Conservation (phyloP, 2,888 invertebrate species). For the Drosophila helvetica region DNA sequence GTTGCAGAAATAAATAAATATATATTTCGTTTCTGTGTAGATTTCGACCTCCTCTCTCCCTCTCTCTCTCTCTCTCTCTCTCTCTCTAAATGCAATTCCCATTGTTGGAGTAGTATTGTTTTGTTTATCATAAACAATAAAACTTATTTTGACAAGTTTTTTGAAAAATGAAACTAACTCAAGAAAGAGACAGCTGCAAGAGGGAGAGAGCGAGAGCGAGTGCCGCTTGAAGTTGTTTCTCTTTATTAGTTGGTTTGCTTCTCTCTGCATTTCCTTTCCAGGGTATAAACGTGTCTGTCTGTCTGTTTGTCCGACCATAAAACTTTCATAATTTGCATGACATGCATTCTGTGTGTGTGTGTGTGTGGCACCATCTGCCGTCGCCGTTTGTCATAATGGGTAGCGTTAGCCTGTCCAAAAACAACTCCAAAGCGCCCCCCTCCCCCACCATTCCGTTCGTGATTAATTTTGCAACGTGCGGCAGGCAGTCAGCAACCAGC, state of each 20-base stretch:
- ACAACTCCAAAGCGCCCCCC: constrained; percentile 61
- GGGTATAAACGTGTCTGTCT: constrained; percentile 16
- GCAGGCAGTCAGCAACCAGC: constrained; percentile 3
- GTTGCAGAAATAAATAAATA: constrained; percentile 60
- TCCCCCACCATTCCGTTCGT: constrained; percentile 45
- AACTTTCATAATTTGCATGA: constrained; percentile 78
- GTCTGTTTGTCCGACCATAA: constrained; percentile 28
- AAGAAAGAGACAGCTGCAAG: background rate
- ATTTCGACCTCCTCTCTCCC: too few relatives aligned
- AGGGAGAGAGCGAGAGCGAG: background rate
- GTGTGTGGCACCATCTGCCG: constrained; percentile 62
- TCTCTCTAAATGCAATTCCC: constrained; percentile 25
- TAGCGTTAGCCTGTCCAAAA: constrained; percentile 57
- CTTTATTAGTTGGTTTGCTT: constrained; percentile 51
- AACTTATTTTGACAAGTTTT: constrained; percentile 72
- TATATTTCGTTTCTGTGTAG: constrained; percentile 15
- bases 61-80: background rate
- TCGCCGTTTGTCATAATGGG: constrained; percentile 66
- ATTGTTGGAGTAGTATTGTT: constrained; percentile 38
- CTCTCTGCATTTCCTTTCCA: constrained; percentile 1
- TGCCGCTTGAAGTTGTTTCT: constrained; percentile 49
- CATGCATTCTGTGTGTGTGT: constrained; percentile 56
- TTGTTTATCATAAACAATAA: constrained; percentile 76
- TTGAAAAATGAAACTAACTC: constrained; percentile 62
- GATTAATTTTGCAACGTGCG: constrained; percentile 68